Evolutionary conservation across 2,113 vertebrate genomes (phyloP).

Genomic region (Sus scrofa): T2T-Sscrofa CM000817.6:35961501-35962000

Average conservation of each 20-base stretch:
- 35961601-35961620: too few species aligned
- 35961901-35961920: too few species aligned
- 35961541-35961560: too few species aligned
- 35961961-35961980: neutral
- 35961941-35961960: neutral
- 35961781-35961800: neutral
- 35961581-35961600: too few species aligned
- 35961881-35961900: neutral
- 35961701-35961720: neutral
- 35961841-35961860: neutral
- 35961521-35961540: too few species aligned
- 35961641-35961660: too few species aligned
- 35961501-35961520: too few species aligned
- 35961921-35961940: neutral
- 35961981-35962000: neutral
- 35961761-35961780: neutral
- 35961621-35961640: too few species aligned
- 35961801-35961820: neutral
- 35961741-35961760: neutral
- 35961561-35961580: too few species aligned
- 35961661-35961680: too few species aligned
- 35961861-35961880: neutral
- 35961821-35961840: rapidly evolving
- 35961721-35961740: neutral
- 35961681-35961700: too few species aligned